Conservation (phyloP, 2,797 vertebrate species). For the Coccyzus lansbergi region DNA sequence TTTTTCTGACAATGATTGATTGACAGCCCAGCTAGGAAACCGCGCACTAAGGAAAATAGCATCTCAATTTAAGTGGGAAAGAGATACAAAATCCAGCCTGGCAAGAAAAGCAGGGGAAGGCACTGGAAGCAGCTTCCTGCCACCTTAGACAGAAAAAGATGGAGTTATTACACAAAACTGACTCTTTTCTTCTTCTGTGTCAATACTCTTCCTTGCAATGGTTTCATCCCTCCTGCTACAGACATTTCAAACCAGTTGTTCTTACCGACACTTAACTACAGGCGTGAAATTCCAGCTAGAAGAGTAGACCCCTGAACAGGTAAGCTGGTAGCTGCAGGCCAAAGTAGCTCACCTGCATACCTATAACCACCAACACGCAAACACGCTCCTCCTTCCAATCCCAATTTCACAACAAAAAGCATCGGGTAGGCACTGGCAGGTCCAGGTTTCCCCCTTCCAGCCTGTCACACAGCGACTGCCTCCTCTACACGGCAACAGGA, state of each 20-base stretch:
- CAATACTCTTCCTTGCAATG: background rate
- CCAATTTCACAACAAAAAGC: background rate
- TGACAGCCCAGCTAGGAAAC: constrained; percentile 7
- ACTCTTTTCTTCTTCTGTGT: background rate
- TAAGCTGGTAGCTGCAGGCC: background rate
- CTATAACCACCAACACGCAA: background rate
- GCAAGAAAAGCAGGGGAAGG: background rate
- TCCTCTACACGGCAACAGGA: background rate
- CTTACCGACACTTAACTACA: background rate
- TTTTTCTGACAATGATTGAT: background rate
- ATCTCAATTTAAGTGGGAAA: background rate
- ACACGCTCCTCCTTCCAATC: background rate
- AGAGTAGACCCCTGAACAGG: background rate
- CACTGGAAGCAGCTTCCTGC: background rate
- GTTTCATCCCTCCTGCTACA: background rate
- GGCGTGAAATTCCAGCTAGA: background rate
- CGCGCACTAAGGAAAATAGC: background rate
- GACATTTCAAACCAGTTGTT: background rate
- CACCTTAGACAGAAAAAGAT: background rate
- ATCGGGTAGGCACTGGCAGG: background rate
- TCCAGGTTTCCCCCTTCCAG: background rate
- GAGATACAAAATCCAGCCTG: background rate
- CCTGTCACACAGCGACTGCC: background rate
- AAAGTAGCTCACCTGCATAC: background rate
- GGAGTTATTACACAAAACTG: background rate